These are phyloP conservation scores for Branchellion lobata DNA, from an alignment of 2,888 invertebrate genomes.

Conservation along the genomic window DNA sequence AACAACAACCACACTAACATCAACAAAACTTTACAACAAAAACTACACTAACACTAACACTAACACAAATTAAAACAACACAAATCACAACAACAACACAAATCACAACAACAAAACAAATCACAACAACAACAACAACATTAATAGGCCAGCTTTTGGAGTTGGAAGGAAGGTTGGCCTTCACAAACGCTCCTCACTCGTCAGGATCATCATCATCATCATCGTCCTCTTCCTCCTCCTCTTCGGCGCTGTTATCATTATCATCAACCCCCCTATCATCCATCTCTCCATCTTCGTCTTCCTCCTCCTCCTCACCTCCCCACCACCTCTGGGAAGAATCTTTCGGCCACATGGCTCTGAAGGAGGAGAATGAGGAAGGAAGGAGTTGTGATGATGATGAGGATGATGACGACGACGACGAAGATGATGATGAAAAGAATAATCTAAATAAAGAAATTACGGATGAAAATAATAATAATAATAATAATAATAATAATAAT, in stretches of 20 bases:
- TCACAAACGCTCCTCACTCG: not conserved
- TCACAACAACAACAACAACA: too few species aligned
- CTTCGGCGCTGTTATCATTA: not conserved
- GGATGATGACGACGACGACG: not conserved
- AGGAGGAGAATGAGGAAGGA: not conserved
- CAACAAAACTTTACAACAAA: too few species aligned
- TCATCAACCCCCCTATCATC: not conserved
- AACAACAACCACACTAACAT: too few species aligned
- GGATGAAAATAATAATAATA: slow-evolving; percentile 4
- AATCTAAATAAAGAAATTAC: not conserved
- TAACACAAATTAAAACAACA: too few species aligned
- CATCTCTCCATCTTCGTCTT: not conserved
- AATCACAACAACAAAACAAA: too few species aligned
- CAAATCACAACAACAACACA: too few species aligned
- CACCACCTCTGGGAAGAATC: not conserved
- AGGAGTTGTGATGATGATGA: slow-evolving; percentile 14
- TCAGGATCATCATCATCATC: not conserved
- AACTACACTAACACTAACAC: too few species aligned
- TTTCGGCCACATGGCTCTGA: not conserved
- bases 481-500: slow-evolving; percentile 12
- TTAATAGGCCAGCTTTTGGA: slow-evolving; percentile 37
- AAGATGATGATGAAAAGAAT: not conserved
- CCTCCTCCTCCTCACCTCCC: not conserved
- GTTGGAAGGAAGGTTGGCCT: slow-evolving; percentile 19
- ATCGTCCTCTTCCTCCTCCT: not conserved